These are phyloP conservation scores for Okapia johnstoni DNA, from an alignment of 2,113 vertebrate species.

Conservation along the genomic window DNA sequence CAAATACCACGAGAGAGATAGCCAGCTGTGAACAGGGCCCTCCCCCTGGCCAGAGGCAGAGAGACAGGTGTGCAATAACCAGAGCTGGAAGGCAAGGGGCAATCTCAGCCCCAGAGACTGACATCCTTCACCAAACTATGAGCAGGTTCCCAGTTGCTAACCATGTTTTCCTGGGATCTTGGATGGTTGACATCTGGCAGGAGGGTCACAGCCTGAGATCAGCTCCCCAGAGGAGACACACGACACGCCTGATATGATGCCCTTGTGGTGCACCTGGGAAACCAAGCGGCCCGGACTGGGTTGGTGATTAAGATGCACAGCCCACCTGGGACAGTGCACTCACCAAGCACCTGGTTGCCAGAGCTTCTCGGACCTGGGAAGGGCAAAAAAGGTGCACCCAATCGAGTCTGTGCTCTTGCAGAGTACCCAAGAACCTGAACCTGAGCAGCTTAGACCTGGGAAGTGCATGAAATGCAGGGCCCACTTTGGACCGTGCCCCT, in stretches of 20 bases:
- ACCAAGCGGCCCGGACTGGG: rapidly evolving
- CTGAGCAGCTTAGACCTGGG: not conserved
- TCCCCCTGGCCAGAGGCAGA: not conserved
- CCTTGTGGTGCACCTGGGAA: not conserved
- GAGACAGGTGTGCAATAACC: not conserved
- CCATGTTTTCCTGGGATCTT: not conserved
- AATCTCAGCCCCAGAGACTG: not conserved
- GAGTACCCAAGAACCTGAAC: not conserved
- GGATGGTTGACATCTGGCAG: not conserved
- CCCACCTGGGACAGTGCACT: not conserved
- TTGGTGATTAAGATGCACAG: not conserved
- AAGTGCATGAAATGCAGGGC: not conserved
- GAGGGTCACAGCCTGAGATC: not conserved
- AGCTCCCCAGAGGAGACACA: not conserved
- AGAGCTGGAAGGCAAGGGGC: not conserved
- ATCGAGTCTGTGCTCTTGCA: not conserved
- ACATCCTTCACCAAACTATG: not conserved
- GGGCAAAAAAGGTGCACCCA: not conserved
- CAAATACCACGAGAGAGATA: not conserved
- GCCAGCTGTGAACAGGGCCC: not conserved
- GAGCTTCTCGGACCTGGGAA: not conserved
- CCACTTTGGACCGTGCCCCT: not conserved
- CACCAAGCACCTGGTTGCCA: not conserved
- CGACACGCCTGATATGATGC: not conserved
- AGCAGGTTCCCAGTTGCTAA: not conserved